Evolutionary conservation across 2,888 invertebrate genomes (phyloP), one percentile per base, ranked within the genome.

Genomic region (Cremastinae sp.): DNA sequence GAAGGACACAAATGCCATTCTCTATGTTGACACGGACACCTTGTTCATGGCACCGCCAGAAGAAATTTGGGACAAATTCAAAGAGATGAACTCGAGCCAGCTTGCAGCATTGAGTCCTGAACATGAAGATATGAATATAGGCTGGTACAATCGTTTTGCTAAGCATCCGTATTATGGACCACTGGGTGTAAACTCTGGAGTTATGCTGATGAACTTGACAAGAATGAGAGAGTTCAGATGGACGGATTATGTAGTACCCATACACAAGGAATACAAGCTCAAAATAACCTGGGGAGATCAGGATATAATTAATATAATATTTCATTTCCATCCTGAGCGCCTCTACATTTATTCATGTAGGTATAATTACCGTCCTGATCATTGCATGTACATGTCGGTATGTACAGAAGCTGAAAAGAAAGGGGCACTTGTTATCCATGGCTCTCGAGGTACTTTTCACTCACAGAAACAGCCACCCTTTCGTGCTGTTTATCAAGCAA

Each of bases 281-380:
- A 93, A 95, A 84, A 96, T 98, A 76, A 97, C 97, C 0, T 98
- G 97, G 97, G 98, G 98, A n/a, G 98, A 98, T 90, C 98, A 98
- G 91, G 98, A 98, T 91, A 94, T 97, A 82, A 95, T 97, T 83
- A 97, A 97, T 87, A 96, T 97, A 85, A 95, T 96, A 87, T 96
- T 97, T 87, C 95, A 96, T 89, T 95, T 93, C 88, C 94, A 95
- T 91, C 94, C 96, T 82, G 95, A 95, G 79, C 95, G 95, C 83
- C 91, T 98, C 68, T 94, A 93, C 81, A 91, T 95, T 71, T 94
- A 96, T 87, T 92, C 95, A 0, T 98, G 98, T 87, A 93, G 95
- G 75, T 97, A 95, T 90, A 98, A 98, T 90, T 98, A 95, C 90
- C 94, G 98, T 58, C 95, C 97, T 0, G 98, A 98, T 90, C 98